Evolutionary conservation across 1,140 invertebrate species (phyloP), one percentile per base, ranked within the genome.

Genomic region (Trinorchestia longiramus): DNA sequence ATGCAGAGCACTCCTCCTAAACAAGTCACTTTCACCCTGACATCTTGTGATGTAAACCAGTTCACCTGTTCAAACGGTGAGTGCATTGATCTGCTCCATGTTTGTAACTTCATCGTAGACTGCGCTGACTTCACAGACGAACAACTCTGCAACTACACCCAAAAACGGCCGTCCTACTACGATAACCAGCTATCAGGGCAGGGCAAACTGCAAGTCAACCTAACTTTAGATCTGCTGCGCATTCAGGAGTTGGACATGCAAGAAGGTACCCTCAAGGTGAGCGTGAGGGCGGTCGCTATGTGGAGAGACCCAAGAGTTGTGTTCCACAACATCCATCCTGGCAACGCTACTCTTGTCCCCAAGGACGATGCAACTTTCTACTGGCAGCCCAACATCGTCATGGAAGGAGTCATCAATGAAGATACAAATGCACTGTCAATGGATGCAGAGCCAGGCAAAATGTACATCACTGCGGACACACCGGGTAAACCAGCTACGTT

Each of bases 111-210:
- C 40, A 11, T 17, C 6, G 44, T n/a, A 11, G 43, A 94, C 44
- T 94, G 92, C 44, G 92, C 11, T 11, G 92, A 94, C 41, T 94
- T 94, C 44, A 45, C 43, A 43, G 92, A 94, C 44, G 92, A 94
- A 47, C 43, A 94, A 40, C 44, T 94, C 36, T 94, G 92, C 43
- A 94, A 94, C 92, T 94, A 47, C 92, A 94, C 92, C 6, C 92
- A 94, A 40, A 94, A 47, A 3, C 92, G 92, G 23, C 92, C 92
- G 19, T 45, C 43, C 8, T 94, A 94, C 36, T 94, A 94, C 44
- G 92, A 94, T 36, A 8, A 40, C 92, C 4, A 94, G 43, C 36
- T 94, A 40, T 94, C 92, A 8, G 92, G 92, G 3, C 36, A 94
- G 17, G 6, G 47, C 1, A 47, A 94, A 0, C 92, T 94, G 8